Evolutionary conservation across 2,113 vertebrate species (phyloP).

Genomic region (Paramisgurnus dabryanus): DNA sequence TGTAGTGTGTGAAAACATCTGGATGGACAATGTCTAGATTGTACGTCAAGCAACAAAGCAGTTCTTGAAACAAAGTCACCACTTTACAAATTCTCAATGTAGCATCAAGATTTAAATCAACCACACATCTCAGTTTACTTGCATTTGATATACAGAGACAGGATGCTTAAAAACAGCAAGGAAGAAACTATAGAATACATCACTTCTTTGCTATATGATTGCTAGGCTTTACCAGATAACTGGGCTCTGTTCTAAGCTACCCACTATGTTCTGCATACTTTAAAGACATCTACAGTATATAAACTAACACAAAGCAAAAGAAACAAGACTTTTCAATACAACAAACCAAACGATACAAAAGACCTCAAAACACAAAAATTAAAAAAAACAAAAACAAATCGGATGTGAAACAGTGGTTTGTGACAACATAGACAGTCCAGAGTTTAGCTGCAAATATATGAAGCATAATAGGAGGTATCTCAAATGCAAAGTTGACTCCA

Average conservation of each 20-base stretch:
- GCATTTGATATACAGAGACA: slow-evolving; percentile 19
- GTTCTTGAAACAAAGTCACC: slow-evolving; percentile 24
- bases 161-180: slow-evolving; percentile 2
- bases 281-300: slow-evolving; percentile 35
- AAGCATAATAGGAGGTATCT: slow-evolving; percentile 9
- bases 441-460: background rate
- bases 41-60: slow-evolving; percentile 49
- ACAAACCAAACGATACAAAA: slow-evolving; percentile 13
- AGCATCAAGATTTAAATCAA: background rate
- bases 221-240: slow-evolving; percentile 12
- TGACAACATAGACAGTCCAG: background rate
- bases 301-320: slow-evolving; percentile 12
- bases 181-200: background rate
- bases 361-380: background rate
- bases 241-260: slow-evolving; percentile 25
- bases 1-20: slow-evolving; percentile 63
- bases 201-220: background rate
- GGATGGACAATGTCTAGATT: slow-evolving; percentile 49
- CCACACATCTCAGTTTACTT: background rate
- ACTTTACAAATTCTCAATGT: slow-evolving; percentile 18
- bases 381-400: background rate
- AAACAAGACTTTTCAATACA: slow-evolving; percentile 21
- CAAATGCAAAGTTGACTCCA: slow-evolving; percentile 14
- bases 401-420: slow-evolving; percentile 23
- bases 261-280: slow-evolving; percentile 31